A percentile compares a stretch with the other conserved stretches of the same genome.
Conservation (phyloP, 2,888 invertebrate species). For the Lobophora halterata region DNA sequence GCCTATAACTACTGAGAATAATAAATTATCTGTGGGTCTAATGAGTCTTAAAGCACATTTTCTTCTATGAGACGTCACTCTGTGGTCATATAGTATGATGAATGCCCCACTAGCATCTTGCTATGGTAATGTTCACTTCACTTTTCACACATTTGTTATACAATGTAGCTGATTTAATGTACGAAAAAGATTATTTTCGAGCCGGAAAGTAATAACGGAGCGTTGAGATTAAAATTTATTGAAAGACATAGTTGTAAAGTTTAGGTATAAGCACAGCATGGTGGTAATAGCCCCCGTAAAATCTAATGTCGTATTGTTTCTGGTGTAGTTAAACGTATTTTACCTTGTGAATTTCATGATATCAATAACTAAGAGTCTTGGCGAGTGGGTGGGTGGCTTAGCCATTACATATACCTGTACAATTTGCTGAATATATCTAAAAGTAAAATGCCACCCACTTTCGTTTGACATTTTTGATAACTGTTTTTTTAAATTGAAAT, state of each 20-base stretch:
- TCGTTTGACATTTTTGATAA: too few relatives aligned
- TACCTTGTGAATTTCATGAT: slow-evolving; percentile 15
- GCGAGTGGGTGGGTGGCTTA: slow-evolving; percentile 15
- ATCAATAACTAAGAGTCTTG: slow-evolving; percentile 11
- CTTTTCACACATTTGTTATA: slow-evolving; percentile 13
- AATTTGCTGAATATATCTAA: neutral
- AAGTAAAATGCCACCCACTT: too few relatives aligned
- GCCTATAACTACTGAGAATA: slow-evolving; percentile 8
- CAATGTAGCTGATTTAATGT: slow-evolving; percentile 11
- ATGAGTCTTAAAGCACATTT: slow-evolving; percentile 14
- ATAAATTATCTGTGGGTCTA: slow-evolving; percentile 9
- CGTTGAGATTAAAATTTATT: slow-evolving; percentile 19
- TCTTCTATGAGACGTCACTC: slow-evolving; percentile 12
- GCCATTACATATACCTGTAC: neutral
- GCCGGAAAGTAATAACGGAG: slow-evolving; percentile 12
- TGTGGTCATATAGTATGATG: slow-evolving; percentile 10
- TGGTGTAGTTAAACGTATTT: slow-evolving; percentile 16
- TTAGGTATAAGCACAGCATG: slow-evolving; percentile 14
- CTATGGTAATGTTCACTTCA: neutral
- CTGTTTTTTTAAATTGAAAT: too few relatives aligned
- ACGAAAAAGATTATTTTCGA: slow-evolving; percentile 13
- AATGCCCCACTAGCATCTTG: slow-evolving; percentile 4
- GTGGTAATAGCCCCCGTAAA: slow-evolving; percentile 17
- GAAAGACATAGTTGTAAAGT: slow-evolving; percentile 12
- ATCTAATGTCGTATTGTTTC: slow-evolving; percentile 21